Evolutionary conservation across 2,797 vertebrate genomes (phyloP).

Genomic region (Hybognathus amarus): DNA sequence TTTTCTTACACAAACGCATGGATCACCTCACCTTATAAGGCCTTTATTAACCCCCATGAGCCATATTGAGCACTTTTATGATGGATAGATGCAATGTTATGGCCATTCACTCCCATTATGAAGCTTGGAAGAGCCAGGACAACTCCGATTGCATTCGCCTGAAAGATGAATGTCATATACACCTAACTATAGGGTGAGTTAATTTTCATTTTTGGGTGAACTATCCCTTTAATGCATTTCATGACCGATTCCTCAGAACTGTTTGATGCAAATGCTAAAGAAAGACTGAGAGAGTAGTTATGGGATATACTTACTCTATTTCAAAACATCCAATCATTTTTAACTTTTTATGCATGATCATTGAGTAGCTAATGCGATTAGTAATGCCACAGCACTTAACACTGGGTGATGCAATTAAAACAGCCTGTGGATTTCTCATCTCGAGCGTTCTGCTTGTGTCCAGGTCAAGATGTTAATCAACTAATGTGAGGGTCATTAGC

Average conservation of each 20-base stretch:
- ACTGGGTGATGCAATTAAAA: constrained; percentile 53
- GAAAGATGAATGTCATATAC: no score
- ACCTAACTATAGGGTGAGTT: no score
- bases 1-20: no score
- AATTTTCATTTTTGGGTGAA: no score
- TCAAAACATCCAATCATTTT: constrained; percentile 34
- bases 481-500: constrained; percentile 56
- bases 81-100: no score
- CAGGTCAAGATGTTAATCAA: constrained; percentile 59
- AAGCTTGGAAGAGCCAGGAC: no score
- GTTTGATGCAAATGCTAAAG: neutral
- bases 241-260: neutral
- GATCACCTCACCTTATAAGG: no score
- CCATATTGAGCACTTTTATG: no score
- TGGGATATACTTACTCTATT: neutral
- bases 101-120: no score
- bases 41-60: no score
- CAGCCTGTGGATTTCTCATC: constrained; percentile 48
- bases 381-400: constrained; percentile 54
- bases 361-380: constrained; percentile 44
- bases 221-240: no score
- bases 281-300: neutral
- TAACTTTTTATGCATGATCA: constrained; percentile 29
- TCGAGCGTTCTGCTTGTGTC: constrained; percentile 41
- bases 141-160: no score